Conservation (phyloP, 2,888 invertebrate species). For the Drosophila atripex region DNA sequence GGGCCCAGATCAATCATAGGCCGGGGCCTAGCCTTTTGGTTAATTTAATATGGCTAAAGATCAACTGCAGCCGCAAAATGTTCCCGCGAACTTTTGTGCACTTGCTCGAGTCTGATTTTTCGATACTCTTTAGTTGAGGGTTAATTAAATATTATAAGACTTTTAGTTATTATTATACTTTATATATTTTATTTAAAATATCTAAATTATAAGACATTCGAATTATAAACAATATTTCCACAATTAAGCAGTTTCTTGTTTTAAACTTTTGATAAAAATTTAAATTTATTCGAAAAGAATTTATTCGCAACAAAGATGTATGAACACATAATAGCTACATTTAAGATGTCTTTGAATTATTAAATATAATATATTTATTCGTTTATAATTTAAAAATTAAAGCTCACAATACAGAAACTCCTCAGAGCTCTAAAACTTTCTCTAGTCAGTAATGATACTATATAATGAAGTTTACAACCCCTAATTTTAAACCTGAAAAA, state of each 20-base stretch:
- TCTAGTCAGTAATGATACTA: too few species aligned
- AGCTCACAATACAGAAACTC: neutral
- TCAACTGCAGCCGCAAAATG: constrained; percentile 69
- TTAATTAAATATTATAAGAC: neutral
- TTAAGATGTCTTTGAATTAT: too few species aligned
- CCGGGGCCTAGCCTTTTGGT: constrained; percentile 61
- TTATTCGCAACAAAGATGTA: too few species aligned
- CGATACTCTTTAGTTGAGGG: constrained; percentile 10
- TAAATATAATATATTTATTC: too few species aligned
- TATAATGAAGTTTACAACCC: neutral
- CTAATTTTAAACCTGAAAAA: neutral
- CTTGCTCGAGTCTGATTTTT: constrained; percentile 55
- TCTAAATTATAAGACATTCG: too few species aligned
- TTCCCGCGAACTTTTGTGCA: constrained; percentile 79
- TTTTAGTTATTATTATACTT: neutral
- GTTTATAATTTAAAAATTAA: too few species aligned
- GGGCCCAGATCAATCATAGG: constrained; percentile 73
- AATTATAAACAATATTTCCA: too few species aligned
- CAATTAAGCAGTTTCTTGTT: too few species aligned
- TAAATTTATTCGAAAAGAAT: too few species aligned
- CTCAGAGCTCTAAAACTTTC: neutral
- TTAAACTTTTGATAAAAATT: too few species aligned
- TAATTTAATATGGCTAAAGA: constrained; percentile 80
- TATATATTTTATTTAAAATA: too few species aligned
- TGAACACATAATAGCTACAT: too few species aligned